Percentiles rank a stretch among this genome's conserved stretches.
phyloP scores from a whole-genome alignment of 1,140 invertebrate species.

The Nymphalis io region DNA sequence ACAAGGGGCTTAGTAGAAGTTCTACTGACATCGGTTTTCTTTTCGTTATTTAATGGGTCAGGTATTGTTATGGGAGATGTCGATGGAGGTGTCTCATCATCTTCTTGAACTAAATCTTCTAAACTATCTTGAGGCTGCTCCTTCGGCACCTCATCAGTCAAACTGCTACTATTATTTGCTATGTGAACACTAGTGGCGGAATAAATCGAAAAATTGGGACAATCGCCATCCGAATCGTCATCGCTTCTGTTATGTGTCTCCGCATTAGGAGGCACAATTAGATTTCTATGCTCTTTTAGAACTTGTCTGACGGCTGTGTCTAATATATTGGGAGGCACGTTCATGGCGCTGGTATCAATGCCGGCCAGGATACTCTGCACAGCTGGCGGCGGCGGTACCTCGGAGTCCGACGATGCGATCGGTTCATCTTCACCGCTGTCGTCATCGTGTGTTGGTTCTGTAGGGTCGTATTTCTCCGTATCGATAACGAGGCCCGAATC shows the following conservation, averaged over 20 bases:
- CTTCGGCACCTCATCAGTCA: constrained; percentile 38
- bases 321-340: constrained; percentile 58
- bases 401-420: too few species aligned
- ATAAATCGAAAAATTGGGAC: constrained; percentile 92
- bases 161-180: constrained; percentile 79
- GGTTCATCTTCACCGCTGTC: constrained; percentile 57
- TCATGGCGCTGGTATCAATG: constrained; percentile 47
- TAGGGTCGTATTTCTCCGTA: constrained; percentile 83
- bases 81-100: constrained; percentile 52
- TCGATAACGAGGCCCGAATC: constrained; percentile 86
- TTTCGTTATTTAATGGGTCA: not conserved
- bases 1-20: not conserved
- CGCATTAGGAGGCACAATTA: constrained; percentile 47
- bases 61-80: constrained; percentile 1
- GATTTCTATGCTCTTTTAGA: constrained; percentile 62
- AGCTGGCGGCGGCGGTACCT: constrained; percentile 28
- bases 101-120: constrained; percentile 75
- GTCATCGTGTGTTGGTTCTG: constrained; percentile 83
- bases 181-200: constrained; percentile 89
- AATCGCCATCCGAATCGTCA: constrained; percentile 85
- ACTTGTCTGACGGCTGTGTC: constrained; percentile 70
- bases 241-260: constrained; percentile 57
- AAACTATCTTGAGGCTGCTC: constrained; percentile 43
- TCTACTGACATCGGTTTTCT: not conserved
- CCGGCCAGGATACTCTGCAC: constrained; percentile 49